phyloP scores from a whole-genome alignment of 92 coral and sea anemone species.

The Zoanthus sociatus region DNA sequence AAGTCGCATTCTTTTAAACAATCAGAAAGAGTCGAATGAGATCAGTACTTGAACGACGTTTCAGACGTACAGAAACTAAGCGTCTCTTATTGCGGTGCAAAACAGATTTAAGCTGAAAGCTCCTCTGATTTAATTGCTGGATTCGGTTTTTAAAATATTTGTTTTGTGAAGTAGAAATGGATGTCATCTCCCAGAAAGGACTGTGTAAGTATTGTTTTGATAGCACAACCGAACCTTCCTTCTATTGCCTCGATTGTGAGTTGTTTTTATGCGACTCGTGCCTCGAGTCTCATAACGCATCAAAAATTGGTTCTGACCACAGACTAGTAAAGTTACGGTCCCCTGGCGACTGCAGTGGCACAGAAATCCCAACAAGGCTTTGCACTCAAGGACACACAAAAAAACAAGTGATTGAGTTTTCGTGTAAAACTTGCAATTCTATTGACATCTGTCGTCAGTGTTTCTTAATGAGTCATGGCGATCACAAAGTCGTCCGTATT shows the following conservation, averaged over 20 bases:
- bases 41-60: background rate
- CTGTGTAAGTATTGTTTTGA: conserved; percentile 37
- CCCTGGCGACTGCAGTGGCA: conserved; percentile 15
- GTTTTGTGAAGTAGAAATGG: background rate
- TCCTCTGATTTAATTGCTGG: background rate
- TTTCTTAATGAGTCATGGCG: conserved; percentile 8
- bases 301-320: conserved; percentile 22
- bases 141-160: too few relatives aligned
- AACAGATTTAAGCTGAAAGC: background rate
- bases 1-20: background rate
- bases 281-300: conserved; percentile 33
- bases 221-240: background rate
- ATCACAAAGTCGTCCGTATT: conserved; percentile 24
- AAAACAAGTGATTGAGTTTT: conserved; percentile 20
- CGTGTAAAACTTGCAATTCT: background rate
- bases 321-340: background rate
- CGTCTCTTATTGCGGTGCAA: background rate
- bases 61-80: background rate
- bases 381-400: conserved; percentile 7
- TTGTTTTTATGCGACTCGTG: conserved; percentile 36
- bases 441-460: conserved; percentile 41
- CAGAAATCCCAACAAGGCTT: background rate
- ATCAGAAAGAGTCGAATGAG: background rate
- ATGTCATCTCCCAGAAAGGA: conserved; percentile 3
- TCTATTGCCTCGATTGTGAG: conserved; percentile 42